Base-by-base conservation (phyloP, 2,888 invertebrate genomes). In the Asteroscopus sphinx region DNA sequence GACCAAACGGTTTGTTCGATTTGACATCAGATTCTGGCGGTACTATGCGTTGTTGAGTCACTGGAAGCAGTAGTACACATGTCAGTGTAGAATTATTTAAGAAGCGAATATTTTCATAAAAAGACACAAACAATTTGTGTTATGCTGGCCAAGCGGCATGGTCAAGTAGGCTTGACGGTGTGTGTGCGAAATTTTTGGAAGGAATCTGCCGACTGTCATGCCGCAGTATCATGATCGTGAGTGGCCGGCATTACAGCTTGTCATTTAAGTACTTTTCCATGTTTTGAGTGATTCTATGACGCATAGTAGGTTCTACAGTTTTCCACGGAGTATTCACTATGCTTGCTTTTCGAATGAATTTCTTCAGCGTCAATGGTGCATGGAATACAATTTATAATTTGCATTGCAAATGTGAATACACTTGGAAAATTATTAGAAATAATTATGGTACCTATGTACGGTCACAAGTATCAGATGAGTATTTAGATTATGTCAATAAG, bases 1-100 rank as follows among this genome's bases (percentile, higher is more conserved):
- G 91, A 90, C 88, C 90, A 85, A 82, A 86, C 84, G 91, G 91
- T 92, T 91, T 91, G 92, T 92, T 88, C 81, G 80, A 82, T 88
- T 88, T 86, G 79, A 80, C 71, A 82, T 86, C 68, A 68, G 54
- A 66, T 72, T 79, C 44, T 54, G 53, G 68, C 68, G 76, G 74
- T 78, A 70, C 78, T 69, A 58, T 72, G 59, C 59, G 75, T 67
- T 73, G 66, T 63, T 60, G 77, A 82, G 67, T 80, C 79, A 73
- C 68, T 75, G 54, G 26, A 46, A 49, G 39, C 48, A 42, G 42
- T 61, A 66, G 41, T 59, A 16, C 47, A 59, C 68, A 68, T 68
- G 57, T 58, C 40, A 49, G 45, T 17, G 25, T n/a, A 13, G 28
- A n/a, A 4, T 28, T 12, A 28, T n/a, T 11, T 48, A 37, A 0